Base-by-base conservation (phyloP, 2,113 vertebrate species). In the Gasterosteus aculeatus region DNA sequence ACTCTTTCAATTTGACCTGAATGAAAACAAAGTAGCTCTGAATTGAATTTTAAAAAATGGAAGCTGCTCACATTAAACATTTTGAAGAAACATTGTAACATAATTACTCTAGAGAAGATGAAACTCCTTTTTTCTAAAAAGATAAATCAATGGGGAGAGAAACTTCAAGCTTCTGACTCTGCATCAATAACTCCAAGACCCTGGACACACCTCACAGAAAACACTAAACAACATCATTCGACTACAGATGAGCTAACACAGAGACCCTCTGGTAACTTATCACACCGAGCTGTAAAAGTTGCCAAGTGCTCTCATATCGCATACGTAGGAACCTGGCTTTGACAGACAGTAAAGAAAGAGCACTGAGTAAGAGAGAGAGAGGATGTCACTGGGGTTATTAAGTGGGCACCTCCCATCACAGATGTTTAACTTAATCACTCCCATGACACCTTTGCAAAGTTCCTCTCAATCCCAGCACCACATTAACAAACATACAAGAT, bases 331-430 rank as follows among this genome's bases (percentile, higher is more conserved):
- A 75, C 44, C 46, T 39, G 57, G 67, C 51, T 76, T 59, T 64
- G 42, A 51, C 10, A 61, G 22, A 18, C 9, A 10, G 51, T 62
- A 41, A 7, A 62, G 68, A 69, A 67, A 62, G 16, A 77, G 33
- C 16, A 42, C 14, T 44, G 62, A 74, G 47, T 66, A 61, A 78
- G 1, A 70, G 51, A 66, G 51, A 66, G 66, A 75, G 54, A 62
- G 41, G 58, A 63, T 80, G 67, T 85, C 58, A 59, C 62, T 65
- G 69, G 66, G 62, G 59, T 82, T 81, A 72, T 86, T 79, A 80
- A 77, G 53, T 70, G 80, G 78, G 69, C 70, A 85, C 81, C 80
- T 87, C 72, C 85, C 84, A 83, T 87, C 72, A 63, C 86, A 87
- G 83, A 85, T 75, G 78, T 80, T 86, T 69, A 74, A 83, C 75